Base-by-base conservation (phyloP, 2,113 vertebrate genomes). In the Boleophthalmus pectinirostris region DNA sequence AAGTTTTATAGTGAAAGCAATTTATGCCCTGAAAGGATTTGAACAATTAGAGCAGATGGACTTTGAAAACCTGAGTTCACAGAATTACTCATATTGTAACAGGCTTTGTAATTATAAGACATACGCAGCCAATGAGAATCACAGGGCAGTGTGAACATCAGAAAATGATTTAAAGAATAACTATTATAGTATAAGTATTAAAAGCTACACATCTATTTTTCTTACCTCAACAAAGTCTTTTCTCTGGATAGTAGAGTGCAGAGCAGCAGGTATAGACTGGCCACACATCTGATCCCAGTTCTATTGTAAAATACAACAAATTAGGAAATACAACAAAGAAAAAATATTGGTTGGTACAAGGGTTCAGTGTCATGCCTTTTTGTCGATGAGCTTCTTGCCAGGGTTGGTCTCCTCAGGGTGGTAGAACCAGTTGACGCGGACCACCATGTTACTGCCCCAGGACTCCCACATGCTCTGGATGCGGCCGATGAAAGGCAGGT, bases 391-490 rank as follows among this genome's bases (percentile, higher is more conserved):
- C 71, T 98, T 99, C 90, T 96, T 97, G 70, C 96, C 97, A 0
- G 97, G 97, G 89, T 97, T 98, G 23, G 98, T 99, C 91, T 99
- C 98, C 82, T 99, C 98, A 0, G 98, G 98, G 71, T 99, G 98
- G 69, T 99, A 99, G 88, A 99, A 99, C 98, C 98, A 99, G 85
- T 99, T 99, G 77, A 99, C 98, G 0, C 97, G 89, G 69, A 99
- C 98, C 77, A 99, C 97, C 98, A 99, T 99, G 91, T 99, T 98
- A 93, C 94, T 98, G 51, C 98, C 98, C 98, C 98, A 99, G 0
- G 97, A 99, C 81, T 99, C 98, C 98, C 98, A 99, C 98, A 99
- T 99, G 92, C 97, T 99, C 93, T 99, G 96, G 91, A 99, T 99
- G 14, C 96, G 95, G 68, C 98, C 98, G 0, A 99, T 99, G 87